phyloP scores from a whole-genome alignment of 1,140 invertebrate genomes.

The Trachelipus rathkii region DNA sequence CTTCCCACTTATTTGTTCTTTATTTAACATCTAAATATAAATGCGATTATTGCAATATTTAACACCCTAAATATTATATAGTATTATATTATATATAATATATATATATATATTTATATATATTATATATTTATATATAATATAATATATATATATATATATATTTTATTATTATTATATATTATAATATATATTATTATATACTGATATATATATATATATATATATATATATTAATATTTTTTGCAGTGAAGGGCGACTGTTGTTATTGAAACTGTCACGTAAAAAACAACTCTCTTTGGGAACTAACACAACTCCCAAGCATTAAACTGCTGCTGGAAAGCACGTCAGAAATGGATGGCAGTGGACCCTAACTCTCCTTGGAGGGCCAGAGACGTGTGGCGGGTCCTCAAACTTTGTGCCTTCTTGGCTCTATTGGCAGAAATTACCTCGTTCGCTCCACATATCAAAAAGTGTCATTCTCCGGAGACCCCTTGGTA shows the following conservation, averaged over 20 bases:
- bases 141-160: too few relatives aligned
- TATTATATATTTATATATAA: too few relatives aligned
- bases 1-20: too few relatives aligned
- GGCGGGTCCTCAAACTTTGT: conserved; percentile 53
- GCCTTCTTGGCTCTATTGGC: conserved; percentile 58
- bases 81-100: too few relatives aligned
- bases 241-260: conserved; percentile 56
- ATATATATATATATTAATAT: too few relatives aligned
- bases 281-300: conserved; percentile 53
- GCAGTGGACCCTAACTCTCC: conserved; percentile 52
- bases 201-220: too few relatives aligned
- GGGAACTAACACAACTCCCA: conserved; percentile 54
- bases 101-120: too few relatives aligned
- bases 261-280: conserved; percentile 53
- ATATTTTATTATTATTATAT: too few relatives aligned
- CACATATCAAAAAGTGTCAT: conserved; percentile 54
- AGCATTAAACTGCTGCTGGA: conserved; percentile 54
- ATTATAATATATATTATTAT: too few relatives aligned
- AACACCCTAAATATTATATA: too few relatives aligned
- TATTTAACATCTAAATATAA: too few relatives aligned
- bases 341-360: conserved; percentile 49
- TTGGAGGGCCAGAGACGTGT: conserved; percentile 54
- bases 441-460: conserved; percentile 54
- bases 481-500: conserved; percentile 48
- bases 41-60: too few relatives aligned